Percentiles rank a stretch among this genome's conserved stretches.
Conservation (phyloP, 2,888 invertebrate genomes). For the Eretmocerus hayati region DNA sequence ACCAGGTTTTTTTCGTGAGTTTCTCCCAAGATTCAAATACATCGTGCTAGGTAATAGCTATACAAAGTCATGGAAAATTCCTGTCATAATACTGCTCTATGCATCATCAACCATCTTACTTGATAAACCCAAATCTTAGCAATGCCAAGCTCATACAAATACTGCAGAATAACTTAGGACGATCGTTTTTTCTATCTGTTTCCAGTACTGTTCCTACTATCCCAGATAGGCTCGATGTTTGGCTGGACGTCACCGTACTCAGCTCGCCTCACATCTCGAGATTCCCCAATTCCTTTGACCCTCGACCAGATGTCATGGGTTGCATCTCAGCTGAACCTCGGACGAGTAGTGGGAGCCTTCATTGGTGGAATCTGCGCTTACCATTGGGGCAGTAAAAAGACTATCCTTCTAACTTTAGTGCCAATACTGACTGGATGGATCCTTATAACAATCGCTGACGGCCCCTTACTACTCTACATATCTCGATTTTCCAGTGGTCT, state of each 20-base stretch:
- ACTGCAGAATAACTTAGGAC: constrained; percentile 29
- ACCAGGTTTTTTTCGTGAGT: too few species aligned
- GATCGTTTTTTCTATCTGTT: too few species aligned
- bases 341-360: constrained; percentile 32
- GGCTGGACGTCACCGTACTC: constrained; percentile 34
- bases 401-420: constrained; percentile 25
- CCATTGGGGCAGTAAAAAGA: constrained; percentile 31
- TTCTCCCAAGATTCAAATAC: too few species aligned
- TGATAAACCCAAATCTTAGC: neutral
- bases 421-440: constrained; percentile 30
- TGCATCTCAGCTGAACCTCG: constrained; percentile 32
- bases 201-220: neutral
- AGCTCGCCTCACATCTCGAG: constrained; percentile 25
- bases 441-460: constrained; percentile 24
- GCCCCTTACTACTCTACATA: constrained; percentile 27
- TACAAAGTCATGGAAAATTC: too few species aligned
- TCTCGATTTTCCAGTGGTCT: constrained; percentile 28
- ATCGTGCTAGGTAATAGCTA: too few species aligned
- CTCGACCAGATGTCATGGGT: constrained; percentile 34
- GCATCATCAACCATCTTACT: too few species aligned
- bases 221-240: constrained; percentile 7
- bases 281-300: constrained; percentile 24
- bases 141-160: constrained; percentile 12
- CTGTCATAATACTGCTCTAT: too few species aligned
- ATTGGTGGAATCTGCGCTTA: constrained; percentile 25